These are phyloP conservation scores for Microplitis demolitor DNA, from an alignment of 1,140 invertebrate species.

Conservation along the genomic window DNA sequence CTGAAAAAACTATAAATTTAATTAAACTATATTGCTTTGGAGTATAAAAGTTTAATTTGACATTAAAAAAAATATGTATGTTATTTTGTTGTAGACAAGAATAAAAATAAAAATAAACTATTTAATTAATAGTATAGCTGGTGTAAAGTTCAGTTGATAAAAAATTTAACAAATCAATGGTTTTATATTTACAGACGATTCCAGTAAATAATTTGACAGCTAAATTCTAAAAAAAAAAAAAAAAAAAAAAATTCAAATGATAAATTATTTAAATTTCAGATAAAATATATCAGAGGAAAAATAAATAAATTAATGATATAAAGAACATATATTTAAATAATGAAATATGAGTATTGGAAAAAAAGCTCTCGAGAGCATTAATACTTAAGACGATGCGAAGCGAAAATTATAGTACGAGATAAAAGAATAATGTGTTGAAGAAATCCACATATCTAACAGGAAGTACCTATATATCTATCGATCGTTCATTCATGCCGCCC, in stretches of 20 bases:
- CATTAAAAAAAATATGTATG: too few species aligned
- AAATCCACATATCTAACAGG: constrained; percentile 29
- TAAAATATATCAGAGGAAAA: too few species aligned
- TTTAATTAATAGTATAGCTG: neutral
- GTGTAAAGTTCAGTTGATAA: neutral
- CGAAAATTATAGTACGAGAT: neutral
- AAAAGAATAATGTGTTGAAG: constrained; percentile 1
- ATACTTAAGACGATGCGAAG: neutral
- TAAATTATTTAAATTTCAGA: neutral
- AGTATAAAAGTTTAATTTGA: too few species aligned
- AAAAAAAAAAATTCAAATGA: too few species aligned
- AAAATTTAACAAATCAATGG: neutral
- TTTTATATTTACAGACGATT: neutral
- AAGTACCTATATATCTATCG: constrained; percentile 55
- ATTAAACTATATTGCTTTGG: too few species aligned
- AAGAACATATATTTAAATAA: neutral
- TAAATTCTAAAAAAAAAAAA: too few species aligned
- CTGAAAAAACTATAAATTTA: too few species aligned
- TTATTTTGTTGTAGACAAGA: too few species aligned
- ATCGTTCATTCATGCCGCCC: constrained; percentile 57
- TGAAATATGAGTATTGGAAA: neutral
- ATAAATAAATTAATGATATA: neutral
- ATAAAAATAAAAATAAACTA: neutral
- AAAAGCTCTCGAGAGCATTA: too few species aligned
- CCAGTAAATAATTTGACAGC: too few species aligned